Evolutionary conservation across 53 echinoderm and acorn worm genomes (phyloP), one percentile per base, ranked within the genome.

Genomic region (Actinopyga echinites): DNA sequence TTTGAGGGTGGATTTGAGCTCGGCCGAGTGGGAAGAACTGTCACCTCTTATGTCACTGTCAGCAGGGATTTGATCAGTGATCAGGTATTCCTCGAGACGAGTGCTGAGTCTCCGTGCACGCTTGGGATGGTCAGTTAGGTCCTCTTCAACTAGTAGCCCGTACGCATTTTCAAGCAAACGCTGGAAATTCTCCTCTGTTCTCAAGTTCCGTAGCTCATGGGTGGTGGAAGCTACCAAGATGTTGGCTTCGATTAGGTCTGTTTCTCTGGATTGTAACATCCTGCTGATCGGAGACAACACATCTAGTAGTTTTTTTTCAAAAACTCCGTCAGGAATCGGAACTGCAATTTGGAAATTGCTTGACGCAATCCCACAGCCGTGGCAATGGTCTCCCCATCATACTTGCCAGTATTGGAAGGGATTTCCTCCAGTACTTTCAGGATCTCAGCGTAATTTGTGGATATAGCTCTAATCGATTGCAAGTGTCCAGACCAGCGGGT

Each of bases 211-310:
- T 30, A 66, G 33, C 30, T 66, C 33, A 5, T 31, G 24, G 29
- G 30, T 66, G 17, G 66, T 66, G 15, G 66, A 4, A 26, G 4
- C 40, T 8, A 66, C 30, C 66, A 66, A 31, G 30, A 25, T 66
- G 24, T 25, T 29, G 22, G 66, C 66, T 30, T 66, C 66, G 30
- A 66, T 32, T 30, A 66, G 66, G 30, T 66, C 66, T 66, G 66
- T 66, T 66, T 32, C 30, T 29, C 30, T 6, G 22, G 66, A 23
- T 25, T 66, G 66, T 25, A 66, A 30, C 66, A 66, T 30, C 32
- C 66, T 66, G 66, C 15, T 66, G 66, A 66, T 66, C 66, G 33
- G 30, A 5, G 66, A 66, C 30, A 66, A 25, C 15, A 66, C 66
- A 4, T 66, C 66, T 5, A 66, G 66, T 32, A 66, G 66, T 40